Conservation (phyloP, 1,140 invertebrate species). For the Tribolium castaneum region DNA sequence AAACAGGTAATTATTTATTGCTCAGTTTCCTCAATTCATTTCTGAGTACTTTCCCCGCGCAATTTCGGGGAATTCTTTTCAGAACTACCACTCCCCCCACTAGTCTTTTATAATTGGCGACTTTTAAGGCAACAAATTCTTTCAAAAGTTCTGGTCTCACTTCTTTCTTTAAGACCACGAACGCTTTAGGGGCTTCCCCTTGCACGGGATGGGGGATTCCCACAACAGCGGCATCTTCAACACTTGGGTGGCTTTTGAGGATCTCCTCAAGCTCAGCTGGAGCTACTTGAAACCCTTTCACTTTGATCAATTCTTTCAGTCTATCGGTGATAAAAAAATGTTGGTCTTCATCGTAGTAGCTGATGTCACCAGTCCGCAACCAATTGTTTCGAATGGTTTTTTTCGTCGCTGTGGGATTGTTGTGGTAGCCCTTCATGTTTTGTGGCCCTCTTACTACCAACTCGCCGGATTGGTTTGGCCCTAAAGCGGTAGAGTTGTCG, state of each 20-base stretch:
- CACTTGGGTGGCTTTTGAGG: slow-evolving; percentile 77
- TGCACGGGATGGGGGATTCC: slow-evolving; percentile 78
- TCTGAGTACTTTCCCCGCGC: slow-evolving; percentile 12
- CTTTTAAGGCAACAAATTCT: slow-evolving; percentile 62
- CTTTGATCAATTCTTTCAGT: slow-evolving; percentile 86
- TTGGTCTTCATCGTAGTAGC: slow-evolving; percentile 71
- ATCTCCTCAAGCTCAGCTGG: slow-evolving; percentile 90
- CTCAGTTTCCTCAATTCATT: neutral
- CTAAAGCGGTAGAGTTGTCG: slow-evolving; percentile 65
- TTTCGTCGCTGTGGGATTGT: slow-evolving; percentile 75
- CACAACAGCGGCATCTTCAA: slow-evolving; percentile 85
- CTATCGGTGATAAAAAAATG: slow-evolving; percentile 78
- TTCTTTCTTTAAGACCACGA: slow-evolving; percentile 68
- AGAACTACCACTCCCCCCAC: slow-evolving; percentile 68
- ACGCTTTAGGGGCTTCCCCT: slow-evolving; percentile 84
- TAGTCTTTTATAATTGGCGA: slow-evolving; percentile 63
- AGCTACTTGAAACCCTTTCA: slow-evolving; percentile 81
- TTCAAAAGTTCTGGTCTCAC: slow-evolving; percentile 61
- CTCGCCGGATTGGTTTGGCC: slow-evolving; percentile 69
- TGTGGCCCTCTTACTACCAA: slow-evolving; percentile 73
- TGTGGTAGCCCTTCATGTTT: slow-evolving; percentile 78
- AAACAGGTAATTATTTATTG: neutral
- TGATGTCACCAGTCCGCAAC: slow-evolving; percentile 81
- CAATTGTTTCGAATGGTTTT: slow-evolving; percentile 75
- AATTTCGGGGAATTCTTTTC: slow-evolving; percentile 51